phyloP scores from a whole-genome alignment of 2,797 vertebrate species.

The Sebastes steindachneri region DNA sequence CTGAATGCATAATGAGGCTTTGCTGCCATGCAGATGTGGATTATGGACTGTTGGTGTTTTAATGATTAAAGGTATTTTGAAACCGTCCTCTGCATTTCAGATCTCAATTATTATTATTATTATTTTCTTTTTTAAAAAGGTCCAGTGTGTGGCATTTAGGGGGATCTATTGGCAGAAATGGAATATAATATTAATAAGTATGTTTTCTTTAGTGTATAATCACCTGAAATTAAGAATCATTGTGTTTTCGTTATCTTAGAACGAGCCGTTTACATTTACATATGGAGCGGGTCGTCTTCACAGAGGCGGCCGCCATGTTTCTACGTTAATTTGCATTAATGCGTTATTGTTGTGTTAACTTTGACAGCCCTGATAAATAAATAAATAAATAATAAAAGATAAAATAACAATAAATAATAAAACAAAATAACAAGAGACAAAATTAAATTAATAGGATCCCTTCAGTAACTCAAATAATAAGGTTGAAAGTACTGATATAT shows the following conservation, averaged over 20 bases:
- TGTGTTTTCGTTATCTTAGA: too few species aligned
- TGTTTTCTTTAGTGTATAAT: too few species aligned
- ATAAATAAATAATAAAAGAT: too few species aligned
- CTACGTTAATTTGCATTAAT: too few species aligned
- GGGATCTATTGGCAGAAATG: too few species aligned
- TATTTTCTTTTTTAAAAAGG: background rate
- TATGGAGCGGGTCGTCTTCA: too few species aligned
- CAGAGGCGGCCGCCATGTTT: rapidly evolving
- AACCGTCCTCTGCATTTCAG: slow-evolving; percentile 17
- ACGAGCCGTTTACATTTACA: too few species aligned
- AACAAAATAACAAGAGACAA: background rate
- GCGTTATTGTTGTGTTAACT: too few species aligned
- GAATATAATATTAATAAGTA: background rate
- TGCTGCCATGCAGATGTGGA: slow-evolving; percentile 50
- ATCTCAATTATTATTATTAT: background rate
- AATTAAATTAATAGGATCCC: background rate
- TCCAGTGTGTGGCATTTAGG: background rate
- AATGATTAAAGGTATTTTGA: slow-evolving; percentile 69
- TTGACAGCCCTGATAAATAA: too few species aligned
- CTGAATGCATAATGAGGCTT: slow-evolving; percentile 40
- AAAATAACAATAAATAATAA: background rate
- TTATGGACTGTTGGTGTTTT: slow-evolving; percentile 46
- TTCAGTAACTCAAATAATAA: background rate
- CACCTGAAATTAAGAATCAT: too few species aligned
- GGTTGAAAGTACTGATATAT: too few species aligned